Evolutionary conservation across 2,888 invertebrate genomes (phyloP).

Genomic region (Lamproptera curius): DNA sequence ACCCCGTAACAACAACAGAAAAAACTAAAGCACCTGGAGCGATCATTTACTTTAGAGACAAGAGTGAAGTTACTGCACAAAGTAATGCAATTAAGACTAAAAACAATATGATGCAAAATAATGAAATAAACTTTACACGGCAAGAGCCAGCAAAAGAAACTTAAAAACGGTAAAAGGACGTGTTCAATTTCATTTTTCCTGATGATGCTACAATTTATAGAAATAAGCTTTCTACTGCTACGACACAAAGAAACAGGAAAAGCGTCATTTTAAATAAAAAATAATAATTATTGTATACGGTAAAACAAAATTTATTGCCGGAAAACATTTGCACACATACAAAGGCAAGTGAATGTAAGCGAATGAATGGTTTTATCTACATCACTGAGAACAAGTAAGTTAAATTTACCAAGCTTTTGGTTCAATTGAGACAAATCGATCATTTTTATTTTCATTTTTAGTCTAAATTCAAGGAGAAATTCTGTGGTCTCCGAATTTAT

Average conservation of each 20-base stretch:
- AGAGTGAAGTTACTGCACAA: slow-evolving; percentile 19
- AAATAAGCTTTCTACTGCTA: no score
- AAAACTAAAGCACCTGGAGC: slow-evolving; percentile 9
- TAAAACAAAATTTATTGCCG: slow-evolving; percentile 28
- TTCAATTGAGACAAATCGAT: no score
- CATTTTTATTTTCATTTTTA: no score
- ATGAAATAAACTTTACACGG: slow-evolving; percentile 11
- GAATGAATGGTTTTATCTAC: slow-evolving; percentile 44
- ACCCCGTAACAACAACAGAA: background rate
- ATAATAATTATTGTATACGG: slow-evolving; percentile 23
- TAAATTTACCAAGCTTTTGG: background rate
- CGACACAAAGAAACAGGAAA: no score
- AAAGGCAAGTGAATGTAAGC: slow-evolving; percentile 43
- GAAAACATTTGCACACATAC: slow-evolving; percentile 54
- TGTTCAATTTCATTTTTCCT: slow-evolving; percentile 45
- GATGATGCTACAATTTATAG: slow-evolving; percentile 21
- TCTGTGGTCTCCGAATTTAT: slow-evolving; percentile 30
- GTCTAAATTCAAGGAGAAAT: background rate
- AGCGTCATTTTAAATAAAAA: slow-evolving; percentile 15
- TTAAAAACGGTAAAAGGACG: slow-evolving; percentile 35
- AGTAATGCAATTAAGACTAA: slow-evolving; percentile 3
- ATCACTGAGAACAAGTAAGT: slow-evolving; percentile 34
- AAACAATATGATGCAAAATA: slow-evolving; percentile 1
- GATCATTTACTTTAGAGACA: slow-evolving; percentile 29
- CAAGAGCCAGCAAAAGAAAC: slow-evolving; percentile 21